Percentiles rank a stretch among this genome's conserved stretches.
Conservation (phyloP, 2,888 invertebrate species). For the Acholoe squamosa region DNA sequence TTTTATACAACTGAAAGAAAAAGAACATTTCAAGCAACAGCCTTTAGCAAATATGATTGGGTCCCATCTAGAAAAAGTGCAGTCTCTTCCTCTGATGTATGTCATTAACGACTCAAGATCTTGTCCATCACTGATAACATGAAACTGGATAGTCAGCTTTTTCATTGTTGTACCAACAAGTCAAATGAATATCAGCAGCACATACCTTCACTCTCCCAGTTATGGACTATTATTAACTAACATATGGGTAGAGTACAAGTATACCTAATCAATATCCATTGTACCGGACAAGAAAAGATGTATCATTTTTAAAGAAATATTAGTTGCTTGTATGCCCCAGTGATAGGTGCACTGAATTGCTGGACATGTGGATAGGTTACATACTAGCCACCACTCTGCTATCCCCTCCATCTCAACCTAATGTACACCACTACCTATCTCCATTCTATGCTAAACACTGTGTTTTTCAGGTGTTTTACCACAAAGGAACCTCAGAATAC, state of each 20-base stretch:
- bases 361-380: not conserved
- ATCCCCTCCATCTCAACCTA: not conserved
- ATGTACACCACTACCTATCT: slow-evolving; percentile 50
- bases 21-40: not conserved
- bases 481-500: slow-evolving; percentile 62
- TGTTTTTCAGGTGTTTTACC: slow-evolving; percentile 62
- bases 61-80: not conserved
- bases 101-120: not conserved
- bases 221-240: not conserved
- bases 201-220: not conserved
- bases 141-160: not conserved
- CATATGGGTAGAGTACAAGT: not conserved
- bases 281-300: not conserved
- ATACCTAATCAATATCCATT: not conserved
- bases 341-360: not conserved
- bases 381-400: not conserved
- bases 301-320: not conserved
- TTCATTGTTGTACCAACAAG: not conserved
- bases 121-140: not conserved
- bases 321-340: not conserved
- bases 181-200: not conserved
- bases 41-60: not conserved
- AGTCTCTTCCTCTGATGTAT: not conserved
- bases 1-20: not conserved
- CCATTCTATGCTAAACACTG: slow-evolving; percentile 58